Evolutionary conservation across 1,140 invertebrate species (phyloP).

Genomic region (Saccostrea cuccullata): DNA sequence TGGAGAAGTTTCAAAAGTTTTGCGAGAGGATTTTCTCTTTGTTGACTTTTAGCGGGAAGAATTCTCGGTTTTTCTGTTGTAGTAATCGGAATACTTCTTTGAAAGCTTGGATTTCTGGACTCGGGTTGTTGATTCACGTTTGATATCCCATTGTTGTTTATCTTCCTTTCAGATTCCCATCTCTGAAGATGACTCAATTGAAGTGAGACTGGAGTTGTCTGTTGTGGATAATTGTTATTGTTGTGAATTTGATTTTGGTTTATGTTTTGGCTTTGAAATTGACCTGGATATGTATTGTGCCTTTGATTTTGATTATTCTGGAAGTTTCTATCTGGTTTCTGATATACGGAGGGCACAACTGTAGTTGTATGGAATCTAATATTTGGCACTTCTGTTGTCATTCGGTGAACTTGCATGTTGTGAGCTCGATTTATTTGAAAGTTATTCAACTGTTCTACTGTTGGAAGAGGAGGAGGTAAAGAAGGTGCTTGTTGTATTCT

Average conservation of each 20-base stretch:
- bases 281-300: neutral
- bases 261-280: neutral
- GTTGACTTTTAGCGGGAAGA: neutral
- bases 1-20: neutral
- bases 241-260: neutral
- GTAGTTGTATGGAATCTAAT: conserved; percentile 1
- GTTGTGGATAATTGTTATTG: neutral
- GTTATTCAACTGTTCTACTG: neutral
- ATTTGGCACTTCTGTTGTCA: neutral
- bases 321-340: neutral
- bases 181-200: neutral
- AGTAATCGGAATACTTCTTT: neutral
- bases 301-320: neutral
- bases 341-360: neutral
- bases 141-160: neutral
- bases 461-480: neutral
- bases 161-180: neutral
- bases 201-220: neutral
- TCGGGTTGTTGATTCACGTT: neutral
- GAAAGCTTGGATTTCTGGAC: neutral
- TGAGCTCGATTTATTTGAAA: neutral
- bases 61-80: neutral
- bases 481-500: neutral
- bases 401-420: neutral
- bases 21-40: neutral